Base-by-base conservation (phyloP, 2,113 vertebrate genomes). In the Anguilla rostrata region DNA sequence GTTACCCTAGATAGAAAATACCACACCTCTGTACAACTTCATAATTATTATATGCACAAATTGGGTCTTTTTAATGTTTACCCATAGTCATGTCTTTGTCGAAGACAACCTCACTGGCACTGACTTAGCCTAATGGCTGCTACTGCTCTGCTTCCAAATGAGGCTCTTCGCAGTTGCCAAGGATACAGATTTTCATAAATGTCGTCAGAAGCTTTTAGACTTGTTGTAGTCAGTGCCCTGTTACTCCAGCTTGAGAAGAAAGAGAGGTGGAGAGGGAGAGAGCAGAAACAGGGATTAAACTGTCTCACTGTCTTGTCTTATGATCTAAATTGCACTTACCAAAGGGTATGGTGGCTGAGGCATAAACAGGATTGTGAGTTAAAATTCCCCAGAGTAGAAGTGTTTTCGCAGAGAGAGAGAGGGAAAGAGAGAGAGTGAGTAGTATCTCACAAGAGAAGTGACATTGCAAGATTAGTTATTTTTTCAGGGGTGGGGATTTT, bases 121-220 rank as follows among this genome's bases (percentile, higher is more conserved):
- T 87, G 89, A 86, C 88, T 63, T 78, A 90, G 91, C 90, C 90
- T 87, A 86, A 90, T 92, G 89, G 91, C 85, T 91, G 91, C 89
- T 88, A 91, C 87, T 88, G 84, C 91, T 92, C 88, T 26, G 89
- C 91, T 95, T 93, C 91, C 92, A 92, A 92, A 94, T 94, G 92
- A 91, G 94, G 91, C 89, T 89, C 90, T 86, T 87, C 88, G 89
- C 91, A 89, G 95, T 96, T 95, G 93, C 95, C 94, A 95, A 92
- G 94, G 95, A 92, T 93, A 96, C 95, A 88, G 87, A 85, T 86
- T 89, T 84, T 91, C 80, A 84, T 90, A 22, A 46, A 83, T 63
- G 88, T 91, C 46, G 88, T 92, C 90, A 90, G 90, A 91, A 93
- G 89, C 92, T 89, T 91, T 89, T 12, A 91, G 91, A 90, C 88